Conservation (phyloP, 2,888 invertebrate genomes). For the Caenorhabditis becei region DNA sequence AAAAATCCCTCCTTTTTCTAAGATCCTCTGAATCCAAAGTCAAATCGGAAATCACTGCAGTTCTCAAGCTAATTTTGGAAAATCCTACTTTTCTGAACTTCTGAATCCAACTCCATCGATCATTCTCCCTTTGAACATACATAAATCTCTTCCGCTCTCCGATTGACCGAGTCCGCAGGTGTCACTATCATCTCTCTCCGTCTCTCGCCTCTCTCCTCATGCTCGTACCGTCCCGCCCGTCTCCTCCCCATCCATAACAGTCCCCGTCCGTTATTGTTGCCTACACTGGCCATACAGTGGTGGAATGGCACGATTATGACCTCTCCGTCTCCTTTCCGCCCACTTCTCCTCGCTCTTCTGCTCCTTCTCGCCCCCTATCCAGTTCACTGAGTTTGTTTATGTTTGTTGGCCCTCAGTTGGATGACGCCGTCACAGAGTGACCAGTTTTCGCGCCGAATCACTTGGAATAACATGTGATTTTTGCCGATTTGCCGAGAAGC, state of each 20-base stretch:
- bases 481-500: not conserved
- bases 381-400: slow-evolving; percentile 34
- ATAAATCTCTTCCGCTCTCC: not conserved
- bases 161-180: slow-evolving; percentile 20
- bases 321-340: slow-evolving; percentile 16
- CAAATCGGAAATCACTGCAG: no score
- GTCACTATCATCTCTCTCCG: slow-evolving; percentile 14
- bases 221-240: slow-evolving; percentile 41
- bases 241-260: slow-evolving; percentile 4
- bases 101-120: no score
- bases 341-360: not conserved
- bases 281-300: slow-evolving; percentile 39
- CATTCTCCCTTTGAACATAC: not conserved
- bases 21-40: no score
- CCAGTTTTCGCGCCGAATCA: not conserved
- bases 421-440: slow-evolving; percentile 7
- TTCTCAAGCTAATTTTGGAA: no score
- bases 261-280: slow-evolving; percentile 44
- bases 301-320: slow-evolving; percentile 50
- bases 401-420: slow-evolving; percentile 22
- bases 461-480: slow-evolving; percentile 11
- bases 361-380: slow-evolving; percentile 15
- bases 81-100: no score
- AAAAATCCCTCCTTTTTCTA: no score
- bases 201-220: slow-evolving; percentile 20